phyloP scores from a whole-genome alignment of 2,888 invertebrate species.

The Acleris laterana region DNA sequence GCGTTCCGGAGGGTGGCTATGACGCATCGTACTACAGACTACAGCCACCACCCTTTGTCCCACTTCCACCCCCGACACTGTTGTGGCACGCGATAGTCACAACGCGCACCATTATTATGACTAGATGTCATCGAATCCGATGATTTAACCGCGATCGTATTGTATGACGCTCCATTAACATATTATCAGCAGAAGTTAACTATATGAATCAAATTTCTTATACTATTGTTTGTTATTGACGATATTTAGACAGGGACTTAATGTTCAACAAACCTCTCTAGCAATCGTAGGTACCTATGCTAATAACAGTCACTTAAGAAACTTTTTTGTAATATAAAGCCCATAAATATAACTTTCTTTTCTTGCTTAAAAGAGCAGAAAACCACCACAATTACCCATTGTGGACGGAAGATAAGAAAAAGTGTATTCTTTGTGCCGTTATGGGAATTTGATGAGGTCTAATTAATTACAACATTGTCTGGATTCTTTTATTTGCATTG shows the following conservation, averaged over 20 bases:
- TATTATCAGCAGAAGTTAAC: too few species aligned
- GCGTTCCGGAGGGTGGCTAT: conserved; percentile 63
- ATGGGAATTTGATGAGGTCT: conserved; percentile 22
- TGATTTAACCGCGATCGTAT: conserved; percentile 21
- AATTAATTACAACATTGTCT: conserved; percentile 29
- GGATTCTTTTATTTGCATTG: conserved; percentile 22
- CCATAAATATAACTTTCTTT: conserved; percentile 27
- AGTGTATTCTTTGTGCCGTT: conserved; percentile 31
- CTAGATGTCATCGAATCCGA: conserved; percentile 21
- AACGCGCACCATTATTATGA: conserved; percentile 1
- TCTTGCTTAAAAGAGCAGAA: conserved; percentile 44
- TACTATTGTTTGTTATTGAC: not conserved
- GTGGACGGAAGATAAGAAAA: conserved; percentile 49
- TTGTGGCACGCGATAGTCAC: conserved; percentile 29
- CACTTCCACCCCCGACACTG: conserved; percentile 37
- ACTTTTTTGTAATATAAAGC: not conserved
- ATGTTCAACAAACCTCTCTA: not conserved
- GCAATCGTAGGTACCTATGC: not conserved
- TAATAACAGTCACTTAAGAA: not conserved
- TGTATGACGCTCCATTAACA: conserved; percentile 10
- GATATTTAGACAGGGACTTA: too few species aligned
- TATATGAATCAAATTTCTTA: too few species aligned
- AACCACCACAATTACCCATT: conserved; percentile 59
- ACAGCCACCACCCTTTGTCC: conserved; percentile 43
- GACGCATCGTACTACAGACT: conserved; percentile 69